Evolutionary conservation across 2,888 invertebrate species (phyloP), one percentile per base, ranked within the genome.

Genomic region (Shargacucullia verbasci): DNA sequence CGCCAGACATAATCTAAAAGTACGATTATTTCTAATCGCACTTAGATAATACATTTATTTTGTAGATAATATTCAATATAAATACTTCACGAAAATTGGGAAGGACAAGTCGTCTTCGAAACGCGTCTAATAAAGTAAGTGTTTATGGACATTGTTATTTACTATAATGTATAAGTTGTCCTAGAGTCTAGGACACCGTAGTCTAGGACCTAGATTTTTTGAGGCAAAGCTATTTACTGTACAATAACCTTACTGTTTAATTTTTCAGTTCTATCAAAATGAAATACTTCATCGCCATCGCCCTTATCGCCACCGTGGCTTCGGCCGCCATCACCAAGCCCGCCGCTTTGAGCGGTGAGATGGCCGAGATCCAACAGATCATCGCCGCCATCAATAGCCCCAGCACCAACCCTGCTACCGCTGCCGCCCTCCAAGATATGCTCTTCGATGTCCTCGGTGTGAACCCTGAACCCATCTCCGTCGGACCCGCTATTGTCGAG

Each of bases 261-360:
- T 27, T 20, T 61, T 35, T 7, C 78, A 85, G 81, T 72, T 71
- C 45, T 74, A 73, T 59, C 70, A 84, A 76, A 40, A 90, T 90
- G 90, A 89, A 90, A 84, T 87, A 77, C 85, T 76, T 91, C 73
- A 40, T 87, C 33, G 84, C 84, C 45, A 73, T 91, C 74, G 84
- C 86, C 41, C 74, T 88, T 39, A 76, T 88, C 78, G 88, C 79
- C 70, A 77, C 86, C 69, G 86, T 86, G 80, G 87, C 88, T 45
- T 83, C 85, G 65, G 86, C 85, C 62, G 76, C 76, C 45, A 41
- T 64, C 50, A 7, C 79, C 34, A 78, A 67, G 55, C 83, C 81
- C 35, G 43, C 66, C 10, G 49, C 37, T 35, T 52, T 74, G 48
- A 44, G 46, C 40, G 56, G 37, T 20, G 79, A 80, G 66, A 8